A percentile compares a stretch with the other conserved stretches of the same genome.
Evolutionary conservation across 2,113 vertebrate species (phyloP).

Genomic region (Maccullochella peelii): DNA sequence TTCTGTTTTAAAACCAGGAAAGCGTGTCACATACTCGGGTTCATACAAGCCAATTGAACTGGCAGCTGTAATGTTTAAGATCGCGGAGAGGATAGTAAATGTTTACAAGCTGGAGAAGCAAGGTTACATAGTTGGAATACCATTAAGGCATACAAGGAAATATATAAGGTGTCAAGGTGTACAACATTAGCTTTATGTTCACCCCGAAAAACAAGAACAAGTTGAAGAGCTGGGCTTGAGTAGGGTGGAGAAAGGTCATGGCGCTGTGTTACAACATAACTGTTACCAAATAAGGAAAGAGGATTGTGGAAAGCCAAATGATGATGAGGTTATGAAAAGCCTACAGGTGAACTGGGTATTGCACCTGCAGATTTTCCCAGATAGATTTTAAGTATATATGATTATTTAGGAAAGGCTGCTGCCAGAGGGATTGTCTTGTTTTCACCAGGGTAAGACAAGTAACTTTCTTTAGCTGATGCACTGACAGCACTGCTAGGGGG

Average conservation of each 20-base stretch:
- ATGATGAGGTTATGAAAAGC: conserved; percentile 8
- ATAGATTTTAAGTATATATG: not conserved
- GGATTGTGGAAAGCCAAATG: conserved; percentile 2
- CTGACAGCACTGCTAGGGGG: not conserved
- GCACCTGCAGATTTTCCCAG: conserved; percentile 8
- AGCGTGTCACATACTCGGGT: not conserved
- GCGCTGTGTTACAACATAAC: conserved; percentile 3
- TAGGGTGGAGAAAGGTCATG: not conserved
- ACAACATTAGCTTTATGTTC: not conserved
- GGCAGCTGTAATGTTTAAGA: conserved; percentile 7
- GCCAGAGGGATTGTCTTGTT: not conserved
- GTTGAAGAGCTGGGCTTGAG: not conserved
- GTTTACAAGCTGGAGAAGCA: conserved; percentile 19
- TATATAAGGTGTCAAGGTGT: not conserved
- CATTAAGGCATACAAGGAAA: not conserved
- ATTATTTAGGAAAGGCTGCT: not conserved
- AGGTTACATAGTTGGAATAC: not conserved
- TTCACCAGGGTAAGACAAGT: not conserved
- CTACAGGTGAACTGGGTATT: not conserved
- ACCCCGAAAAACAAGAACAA: not conserved
- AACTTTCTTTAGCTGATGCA: conserved; percentile 8
- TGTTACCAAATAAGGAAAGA: conserved; percentile 3
- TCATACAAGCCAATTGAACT: not conserved
- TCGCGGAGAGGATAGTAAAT: conserved; percentile 2
- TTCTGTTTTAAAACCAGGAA: conserved; percentile 7